A percentile compares a stretch with the other conserved stretches of the same genome.
These are phyloP conservation scores for Brachylomia viminalis DNA, from an alignment of 2,888 invertebrate species.

Conservation along the genomic window DNA sequence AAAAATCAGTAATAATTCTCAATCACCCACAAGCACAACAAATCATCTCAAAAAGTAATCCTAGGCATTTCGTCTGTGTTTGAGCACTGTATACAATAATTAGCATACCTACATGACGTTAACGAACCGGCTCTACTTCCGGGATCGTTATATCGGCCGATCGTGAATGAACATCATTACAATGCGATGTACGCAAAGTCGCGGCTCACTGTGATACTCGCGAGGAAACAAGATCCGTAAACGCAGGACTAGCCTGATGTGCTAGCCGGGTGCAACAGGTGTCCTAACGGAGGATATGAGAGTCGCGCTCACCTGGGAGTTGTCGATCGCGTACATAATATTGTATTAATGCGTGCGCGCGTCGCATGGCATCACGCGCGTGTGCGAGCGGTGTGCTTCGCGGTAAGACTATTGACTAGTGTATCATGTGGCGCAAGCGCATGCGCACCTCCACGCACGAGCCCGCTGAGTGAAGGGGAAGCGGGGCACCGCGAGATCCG, in stretches of 20 bases:
- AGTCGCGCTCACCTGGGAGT: constrained; percentile 88
- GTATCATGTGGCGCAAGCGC: constrained; percentile 73
- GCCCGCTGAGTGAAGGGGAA: constrained; percentile 89
- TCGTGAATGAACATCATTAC: constrained; percentile 86
- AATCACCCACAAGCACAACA: constrained; percentile 60
- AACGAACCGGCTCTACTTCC: constrained; percentile 89
- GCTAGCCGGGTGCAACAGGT: constrained; percentile 63
- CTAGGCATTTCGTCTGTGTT: constrained; percentile 74
- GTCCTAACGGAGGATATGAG: constrained; percentile 69
- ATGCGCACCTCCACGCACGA: constrained; percentile 83
- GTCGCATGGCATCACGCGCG: constrained; percentile 81
- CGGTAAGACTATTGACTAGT: constrained; percentile 82
- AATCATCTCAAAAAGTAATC: constrained; percentile 62
- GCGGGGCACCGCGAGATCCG: constrained; percentile 89
- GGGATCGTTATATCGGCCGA: constrained; percentile 86
- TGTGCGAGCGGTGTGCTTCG: constrained; percentile 83
- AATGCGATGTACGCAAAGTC: constrained; percentile 78
- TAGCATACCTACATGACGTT: constrained; percentile 88
- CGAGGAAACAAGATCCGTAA: constrained; percentile 71
- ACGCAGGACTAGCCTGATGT: constrained; percentile 58
- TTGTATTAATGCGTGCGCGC: constrained; percentile 80
- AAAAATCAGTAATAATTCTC: constrained; percentile 54
- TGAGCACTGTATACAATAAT: constrained; percentile 83
- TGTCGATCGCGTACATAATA: constrained; percentile 89
- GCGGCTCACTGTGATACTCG: constrained; percentile 75